Evolutionary conservation across 1,140 invertebrate species (phyloP).

Genomic region (Neotoxoptera formosana): DNA sequence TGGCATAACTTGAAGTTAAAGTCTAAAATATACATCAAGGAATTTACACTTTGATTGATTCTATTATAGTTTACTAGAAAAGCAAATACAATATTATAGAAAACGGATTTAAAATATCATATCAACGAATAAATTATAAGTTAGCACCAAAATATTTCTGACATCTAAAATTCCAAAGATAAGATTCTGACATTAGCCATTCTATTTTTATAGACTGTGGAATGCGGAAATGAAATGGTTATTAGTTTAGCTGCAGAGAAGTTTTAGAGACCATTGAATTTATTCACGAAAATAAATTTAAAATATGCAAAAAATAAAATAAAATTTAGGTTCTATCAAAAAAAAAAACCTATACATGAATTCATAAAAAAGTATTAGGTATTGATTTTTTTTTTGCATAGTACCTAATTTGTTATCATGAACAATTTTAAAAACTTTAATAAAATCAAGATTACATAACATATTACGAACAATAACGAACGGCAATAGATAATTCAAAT

Average conservation of each 20-base stretch:
- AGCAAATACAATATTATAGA: not conserved
- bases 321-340: not conserved
- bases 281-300: no score
- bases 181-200: not conserved
- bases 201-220: not conserved
- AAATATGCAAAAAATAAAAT: not conserved
- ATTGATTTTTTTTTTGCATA: not conserved
- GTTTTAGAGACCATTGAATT: not conserved
- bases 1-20: not conserved
- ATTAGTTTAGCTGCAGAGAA: not conserved
- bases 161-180: not conserved
- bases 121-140: no score
- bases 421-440: not conserved
- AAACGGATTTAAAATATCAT: not conserved
- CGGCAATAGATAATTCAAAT: not conserved
- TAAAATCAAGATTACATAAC: not conserved
- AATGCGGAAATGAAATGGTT: not conserved
- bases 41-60: conserved; percentile 10
- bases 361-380: not conserved
- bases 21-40: not conserved
- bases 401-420: not conserved
- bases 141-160: not conserved
- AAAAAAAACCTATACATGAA: no score
- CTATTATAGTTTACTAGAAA: not conserved
- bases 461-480: not conserved